These are phyloP conservation scores for Bombus balteatus DNA, from an alignment of 1,140 invertebrate genomes.

Conservation along the genomic window DNA sequence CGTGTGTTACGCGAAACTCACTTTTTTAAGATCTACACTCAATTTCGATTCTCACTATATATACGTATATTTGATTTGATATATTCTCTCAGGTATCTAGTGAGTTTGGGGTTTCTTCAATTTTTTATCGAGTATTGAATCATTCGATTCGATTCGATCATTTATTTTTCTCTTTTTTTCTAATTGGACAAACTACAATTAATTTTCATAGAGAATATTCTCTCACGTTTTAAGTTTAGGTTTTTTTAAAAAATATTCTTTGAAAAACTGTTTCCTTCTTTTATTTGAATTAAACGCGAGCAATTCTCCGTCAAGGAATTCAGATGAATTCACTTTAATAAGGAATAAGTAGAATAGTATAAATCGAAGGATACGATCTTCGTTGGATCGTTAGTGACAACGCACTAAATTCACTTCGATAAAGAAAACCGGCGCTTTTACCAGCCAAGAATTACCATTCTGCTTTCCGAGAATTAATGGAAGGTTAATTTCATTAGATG, in stretches of 20 bases:
- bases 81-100: too few species aligned
- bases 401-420: too few species aligned
- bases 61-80: too few species aligned
- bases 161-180: background rate
- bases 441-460: background rate
- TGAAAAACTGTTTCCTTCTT: background rate
- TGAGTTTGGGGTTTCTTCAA: background rate
- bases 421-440: too few species aligned
- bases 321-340: background rate
- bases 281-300: background rate
- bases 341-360: too few species aligned
- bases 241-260: background rate
- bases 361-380: too few species aligned
- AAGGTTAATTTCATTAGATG: background rate
- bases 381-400: background rate
- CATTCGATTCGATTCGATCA: too few species aligned
- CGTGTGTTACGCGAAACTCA: too few species aligned
- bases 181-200: background rate
- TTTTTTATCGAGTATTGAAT: background rate
- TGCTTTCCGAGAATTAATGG: background rate
- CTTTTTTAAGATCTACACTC: too few species aligned
- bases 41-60: too few species aligned
- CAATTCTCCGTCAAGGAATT: background rate
- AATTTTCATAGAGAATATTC: background rate
- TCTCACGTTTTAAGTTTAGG: background rate